Base-by-base conservation (phyloP, 2,888 invertebrate species). In the Aleiodes leptofemur region DNA sequence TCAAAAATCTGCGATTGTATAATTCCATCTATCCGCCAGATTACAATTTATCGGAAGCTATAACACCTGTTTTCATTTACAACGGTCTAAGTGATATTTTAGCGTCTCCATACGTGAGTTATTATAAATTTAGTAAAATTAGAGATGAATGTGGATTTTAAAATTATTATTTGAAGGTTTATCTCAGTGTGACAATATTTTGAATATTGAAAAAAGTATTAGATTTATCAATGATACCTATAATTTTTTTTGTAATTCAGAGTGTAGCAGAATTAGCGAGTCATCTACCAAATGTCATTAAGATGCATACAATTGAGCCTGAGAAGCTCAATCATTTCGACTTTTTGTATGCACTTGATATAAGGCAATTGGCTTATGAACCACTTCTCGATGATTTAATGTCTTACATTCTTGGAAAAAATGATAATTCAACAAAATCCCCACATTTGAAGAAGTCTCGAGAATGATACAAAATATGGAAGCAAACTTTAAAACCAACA, bases 301-400 rank as follows among this genome's bases (percentile, higher is more conserved):
- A 82, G 3, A 80, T 86, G 70, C 74, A 84, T 56, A 84, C 82
- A 75, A 76, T 86, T 23, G 77, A 83, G 14, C 51, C 69, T 3
- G 79, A 77, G n/a, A 77, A 75, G 3, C 88, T 87, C 50, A 86
- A 85, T 76, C 88, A 89, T 77, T 88, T 88, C 43, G 88, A 88
- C 57, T 89, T 89, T 64, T 56, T 88, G 3, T 88, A 88, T 87
- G 87, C 87, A 59, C 84, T 78, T 75, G 78, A 80, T 14, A 82
- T 86, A 4, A 79, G 82, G 3, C 79, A 84, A 72, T 72, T 83
- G 50, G 78, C 88, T 13, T 87, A 85, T 50, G 73, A 79, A 48
- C 84, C 85, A 66, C 70, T 88, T n/a, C 71, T 87, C 16, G 74
- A 69, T 53, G 34, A 38, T 38, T 11, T 34, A 53, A 50, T 29